These are phyloP conservation scores for Sebastes itinus DNA, from an alignment of 2,797 vertebrate genomes.

Conservation along the genomic window DNA sequence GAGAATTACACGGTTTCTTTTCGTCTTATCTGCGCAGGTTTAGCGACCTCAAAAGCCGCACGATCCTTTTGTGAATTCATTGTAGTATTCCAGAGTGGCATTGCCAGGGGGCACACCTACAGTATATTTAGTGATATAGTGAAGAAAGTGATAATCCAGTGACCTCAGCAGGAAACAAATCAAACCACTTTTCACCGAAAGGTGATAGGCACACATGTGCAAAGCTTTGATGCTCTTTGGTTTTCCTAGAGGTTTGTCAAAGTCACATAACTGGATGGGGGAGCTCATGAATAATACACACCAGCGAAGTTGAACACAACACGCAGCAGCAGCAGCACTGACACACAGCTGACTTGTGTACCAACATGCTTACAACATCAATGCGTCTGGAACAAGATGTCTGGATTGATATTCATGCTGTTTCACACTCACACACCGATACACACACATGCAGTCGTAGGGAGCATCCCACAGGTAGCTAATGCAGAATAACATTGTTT, in stretches of 20 bases:
- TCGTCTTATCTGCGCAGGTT: not conserved
- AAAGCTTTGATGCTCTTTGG: slow-evolving; percentile 24
- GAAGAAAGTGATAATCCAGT: not conserved
- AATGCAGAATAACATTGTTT: slow-evolving; percentile 84
- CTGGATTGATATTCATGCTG: slow-evolving; percentile 55
- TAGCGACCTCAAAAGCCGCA: not conserved
- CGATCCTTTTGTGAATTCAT: not conserved
- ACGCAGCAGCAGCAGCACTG: slow-evolving; percentile 6
- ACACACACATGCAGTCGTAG: slow-evolving; percentile 56
- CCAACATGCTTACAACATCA: slow-evolving; percentile 46
- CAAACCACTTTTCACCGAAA: not conserved
- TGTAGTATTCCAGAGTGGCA: not conserved
- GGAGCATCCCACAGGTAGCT: slow-evolving; percentile 80
- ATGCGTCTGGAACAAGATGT: slow-evolving; percentile 55
- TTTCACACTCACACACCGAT: slow-evolving; percentile 26
- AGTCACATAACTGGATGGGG: slow-evolving; percentile 6
- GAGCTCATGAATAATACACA: slow-evolving; percentile 59
- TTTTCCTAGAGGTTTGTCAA: slow-evolving; percentile 38
- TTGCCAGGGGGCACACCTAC: not conserved
- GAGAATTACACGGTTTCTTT: not conserved
- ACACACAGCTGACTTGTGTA: slow-evolving; percentile 44
- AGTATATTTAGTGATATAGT: not conserved
- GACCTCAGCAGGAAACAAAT: slow-evolving; percentile 5
- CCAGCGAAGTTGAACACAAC: not conserved
- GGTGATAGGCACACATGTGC: slow-evolving; percentile 4